phyloP scores from a whole-genome alignment of 2,113 vertebrate genomes.

The Gallinago undulata region DNA sequence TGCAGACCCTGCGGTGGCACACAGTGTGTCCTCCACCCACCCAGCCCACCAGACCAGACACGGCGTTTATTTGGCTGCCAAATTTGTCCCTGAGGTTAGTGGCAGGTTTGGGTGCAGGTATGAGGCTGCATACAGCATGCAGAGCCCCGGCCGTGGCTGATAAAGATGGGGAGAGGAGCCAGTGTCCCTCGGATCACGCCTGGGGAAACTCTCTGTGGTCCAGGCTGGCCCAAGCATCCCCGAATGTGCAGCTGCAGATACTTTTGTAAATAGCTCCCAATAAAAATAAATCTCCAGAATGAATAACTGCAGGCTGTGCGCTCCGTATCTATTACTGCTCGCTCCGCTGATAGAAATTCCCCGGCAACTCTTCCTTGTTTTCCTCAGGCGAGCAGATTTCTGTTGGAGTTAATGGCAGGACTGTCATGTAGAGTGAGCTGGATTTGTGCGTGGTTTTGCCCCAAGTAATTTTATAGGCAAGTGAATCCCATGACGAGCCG shows the following conservation, averaged over 20 bases:
- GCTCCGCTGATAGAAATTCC: not conserved
- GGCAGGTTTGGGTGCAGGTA: not conserved
- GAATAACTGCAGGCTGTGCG: conserved; percentile 16
- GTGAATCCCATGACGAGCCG: rapidly evolving
- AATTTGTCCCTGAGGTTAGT: not conserved
- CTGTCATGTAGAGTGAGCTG: not conserved
- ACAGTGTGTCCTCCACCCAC: not conserved
- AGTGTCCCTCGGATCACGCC: rapidly evolving
- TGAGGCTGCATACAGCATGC: not conserved
- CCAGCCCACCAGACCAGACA: rapidly evolving
- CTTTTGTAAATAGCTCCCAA: conserved; percentile 61
- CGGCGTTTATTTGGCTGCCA: not conserved
- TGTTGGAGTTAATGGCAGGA: not conserved
- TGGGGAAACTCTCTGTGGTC: not conserved
- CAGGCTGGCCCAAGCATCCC: not conserved
- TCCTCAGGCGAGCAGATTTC: not conserved
- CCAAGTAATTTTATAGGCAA: conserved; percentile 43
- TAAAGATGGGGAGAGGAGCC: not conserved
- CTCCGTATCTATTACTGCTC: conserved; percentile 22
- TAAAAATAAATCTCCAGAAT: conserved; percentile 60
- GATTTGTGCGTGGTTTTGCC: conserved; percentile 37
- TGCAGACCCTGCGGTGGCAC: not conserved
- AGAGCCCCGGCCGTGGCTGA: not conserved
- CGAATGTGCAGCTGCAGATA: conserved; percentile 30
- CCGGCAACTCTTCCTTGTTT: not conserved